A percentile compares a stretch with the other conserved stretches of the same genome.
Conservation (phyloP, 2,888 invertebrate genomes). For the Blastobasis lacticolella region DNA sequence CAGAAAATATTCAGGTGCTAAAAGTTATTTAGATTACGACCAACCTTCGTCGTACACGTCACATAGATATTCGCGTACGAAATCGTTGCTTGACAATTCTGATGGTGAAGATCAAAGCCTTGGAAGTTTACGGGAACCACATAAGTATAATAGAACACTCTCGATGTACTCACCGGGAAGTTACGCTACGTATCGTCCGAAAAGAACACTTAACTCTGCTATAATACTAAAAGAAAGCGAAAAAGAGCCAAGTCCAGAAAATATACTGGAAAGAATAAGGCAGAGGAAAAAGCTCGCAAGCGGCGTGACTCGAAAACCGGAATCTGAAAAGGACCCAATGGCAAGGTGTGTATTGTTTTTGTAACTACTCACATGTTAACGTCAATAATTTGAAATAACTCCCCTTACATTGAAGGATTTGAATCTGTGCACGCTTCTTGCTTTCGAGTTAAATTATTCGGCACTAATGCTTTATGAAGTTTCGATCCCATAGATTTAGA, state of each 20-base stretch:
- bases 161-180: slow-evolving; percentile 67
- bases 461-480: slow-evolving; percentile 65
- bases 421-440: slow-evolving; percentile 70
- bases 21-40: slow-evolving; percentile 59
- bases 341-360: slow-evolving; percentile 65
- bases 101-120: slow-evolving; percentile 50
- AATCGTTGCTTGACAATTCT: slow-evolving; percentile 58
- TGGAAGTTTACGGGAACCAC: slow-evolving; percentile 46
- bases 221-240: slow-evolving; percentile 67
- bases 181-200: slow-evolving; percentile 68
- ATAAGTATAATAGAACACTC: slow-evolving; percentile 60
- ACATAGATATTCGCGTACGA: slow-evolving; percentile 59
- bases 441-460: slow-evolving; percentile 61
- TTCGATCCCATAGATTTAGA: slow-evolving; percentile 39
- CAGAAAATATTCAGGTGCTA: slow-evolving; percentile 52
- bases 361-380: slow-evolving; percentile 41
- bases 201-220: slow-evolving; percentile 63
- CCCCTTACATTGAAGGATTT: slow-evolving; percentile 47
- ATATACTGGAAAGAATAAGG: slow-evolving; percentile 66
- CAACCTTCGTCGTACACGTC: slow-evolving; percentile 53
- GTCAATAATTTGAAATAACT: slow-evolving; percentile 69
- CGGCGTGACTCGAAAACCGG: slow-evolving; percentile 64
- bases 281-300: slow-evolving; percentile 66
- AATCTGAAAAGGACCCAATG: slow-evolving; percentile 53
- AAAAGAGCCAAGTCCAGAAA: slow-evolving; percentile 67